Evolutionary conservation across 2,888 invertebrate genomes (phyloP), one percentile per base, ranked within the genome.

Genomic region (Julus scanicus): DNA sequence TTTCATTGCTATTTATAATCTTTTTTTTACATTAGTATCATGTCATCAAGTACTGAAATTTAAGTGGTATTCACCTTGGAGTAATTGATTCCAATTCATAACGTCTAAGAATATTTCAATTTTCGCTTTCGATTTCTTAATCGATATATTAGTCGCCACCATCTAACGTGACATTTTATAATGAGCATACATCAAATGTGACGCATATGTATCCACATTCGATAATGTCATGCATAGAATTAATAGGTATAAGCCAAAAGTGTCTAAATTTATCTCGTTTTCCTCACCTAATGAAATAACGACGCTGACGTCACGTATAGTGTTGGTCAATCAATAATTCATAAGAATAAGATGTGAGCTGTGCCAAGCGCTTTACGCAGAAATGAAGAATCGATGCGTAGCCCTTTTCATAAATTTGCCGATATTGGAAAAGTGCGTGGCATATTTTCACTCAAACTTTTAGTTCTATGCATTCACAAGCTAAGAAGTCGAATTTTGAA

Each of bases 261-360:
- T 71, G 29, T 29, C 29, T 29, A 71, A 71, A 20, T 71, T 71
- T n/a, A 71, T n/a, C 71, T 71, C 57, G 6, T 29, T 29, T 71
- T 71, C n/a, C 29, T 29, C 71, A 3, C 29, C 71, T 71, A 71
- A 71, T 29, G 71, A 71, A n/a, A 71, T 71, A 29, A 71, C 71
- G 71, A 71, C 29, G 71, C 29, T 71, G 71, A 71, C 71, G 71
- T 71, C 71, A 71, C n/a, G 71, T 71, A 29, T n/a, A n/a, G n/a
- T 71, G 71, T 29, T 1, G 71, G 71, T n/a, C 71, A 71, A 71
- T 71, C 71, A 71, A 71, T 71, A 71, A 29, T 71, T 71, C 71
- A 71, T 71, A 71, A 71, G 71, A 71, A 71, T 71, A 29, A 71
- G 71, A 71, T 71, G 71, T 2, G 5, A 8, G 71, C 71, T 17